Conservation (phyloP, 2,113 vertebrate genomes). For the Colistium nudipinnis region DNA sequence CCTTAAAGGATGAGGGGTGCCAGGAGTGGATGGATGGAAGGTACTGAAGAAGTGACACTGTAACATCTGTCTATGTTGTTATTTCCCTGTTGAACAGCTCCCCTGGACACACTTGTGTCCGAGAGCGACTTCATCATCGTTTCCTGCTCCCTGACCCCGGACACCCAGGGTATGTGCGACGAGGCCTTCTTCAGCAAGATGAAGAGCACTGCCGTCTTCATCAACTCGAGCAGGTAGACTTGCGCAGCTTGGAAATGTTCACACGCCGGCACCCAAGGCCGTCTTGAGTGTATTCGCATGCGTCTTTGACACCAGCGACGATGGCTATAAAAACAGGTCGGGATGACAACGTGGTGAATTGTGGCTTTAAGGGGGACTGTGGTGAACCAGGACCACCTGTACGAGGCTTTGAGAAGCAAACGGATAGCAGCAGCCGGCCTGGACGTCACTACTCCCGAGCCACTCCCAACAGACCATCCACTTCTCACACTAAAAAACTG, state of each 20-base stretch:
- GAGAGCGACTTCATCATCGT: slow-evolving; percentile 72
- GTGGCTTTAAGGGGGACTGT: slow-evolving; percentile 70
- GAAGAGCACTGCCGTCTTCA: slow-evolving; percentile 70
- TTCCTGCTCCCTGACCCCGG: slow-evolving; percentile 69
- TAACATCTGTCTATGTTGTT: neutral
- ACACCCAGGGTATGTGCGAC: slow-evolving; percentile 74
- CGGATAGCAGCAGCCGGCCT: slow-evolving; percentile 78
- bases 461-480: slow-evolving; percentile 77
- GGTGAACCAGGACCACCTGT: slow-evolving; percentile 80
- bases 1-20: neutral
- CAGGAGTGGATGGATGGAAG: neutral
- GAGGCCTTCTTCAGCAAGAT: slow-evolving; percentile 76
- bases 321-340: neutral
- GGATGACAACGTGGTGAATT: neutral
- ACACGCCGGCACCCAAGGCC: too few species aligned
- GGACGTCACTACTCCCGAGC: slow-evolving; percentile 80
- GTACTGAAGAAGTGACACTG: neutral
- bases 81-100: slow-evolving; percentile 55
- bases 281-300: neutral
- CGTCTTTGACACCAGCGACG: neutral
- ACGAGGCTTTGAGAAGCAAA: slow-evolving; percentile 69
- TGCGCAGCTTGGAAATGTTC: neutral
- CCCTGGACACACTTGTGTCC: slow-evolving; percentile 71
- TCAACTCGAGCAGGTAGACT: slow-evolving; percentile 77
- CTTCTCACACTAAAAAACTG: slow-evolving; percentile 82